phyloP scores from a whole-genome alignment of 2,888 invertebrate species.

The Psococerastis gibbosa region DNA sequence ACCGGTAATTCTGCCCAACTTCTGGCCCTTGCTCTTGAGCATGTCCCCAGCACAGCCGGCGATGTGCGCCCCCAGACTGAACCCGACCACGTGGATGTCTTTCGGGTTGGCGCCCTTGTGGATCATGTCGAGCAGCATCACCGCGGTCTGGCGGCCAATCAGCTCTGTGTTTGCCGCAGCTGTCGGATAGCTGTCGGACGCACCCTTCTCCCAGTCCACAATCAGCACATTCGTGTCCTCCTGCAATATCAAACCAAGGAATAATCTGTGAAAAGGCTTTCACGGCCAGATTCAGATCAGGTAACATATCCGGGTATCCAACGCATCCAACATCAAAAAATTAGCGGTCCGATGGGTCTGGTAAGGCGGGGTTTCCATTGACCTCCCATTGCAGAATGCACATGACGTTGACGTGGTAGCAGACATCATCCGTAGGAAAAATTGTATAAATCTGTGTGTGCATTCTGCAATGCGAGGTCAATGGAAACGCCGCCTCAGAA shows the following conservation, averaged over 20 bases:
- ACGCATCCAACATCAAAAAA: no score
- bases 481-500: no score
- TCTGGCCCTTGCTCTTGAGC: conserved; percentile 26
- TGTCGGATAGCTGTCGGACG: conserved; percentile 31
- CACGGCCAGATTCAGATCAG: not conserved
- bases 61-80: conserved; percentile 40
- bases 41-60: conserved; percentile 37
- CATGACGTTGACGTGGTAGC: no score
- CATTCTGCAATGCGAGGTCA: no score
- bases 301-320: no score
- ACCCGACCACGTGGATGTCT: conserved; percentile 34
- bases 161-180: conserved; percentile 41
- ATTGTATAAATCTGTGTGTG: no score
- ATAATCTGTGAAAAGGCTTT: not conserved
- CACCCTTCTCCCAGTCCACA: conserved; percentile 37
- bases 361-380: no score
- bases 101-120: conserved; percentile 27
- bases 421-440: no score
- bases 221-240: conserved; percentile 33
- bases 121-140: conserved; percentile 31
- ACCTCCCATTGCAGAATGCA: no score
- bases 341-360: no score
- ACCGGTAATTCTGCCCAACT: conserved; percentile 38
- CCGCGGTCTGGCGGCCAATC: conserved; percentile 34
- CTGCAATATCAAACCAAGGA: conserved; percentile 21